Conservation (phyloP, 2,888 invertebrate genomes). For the Pemphredon lugubris region DNA sequence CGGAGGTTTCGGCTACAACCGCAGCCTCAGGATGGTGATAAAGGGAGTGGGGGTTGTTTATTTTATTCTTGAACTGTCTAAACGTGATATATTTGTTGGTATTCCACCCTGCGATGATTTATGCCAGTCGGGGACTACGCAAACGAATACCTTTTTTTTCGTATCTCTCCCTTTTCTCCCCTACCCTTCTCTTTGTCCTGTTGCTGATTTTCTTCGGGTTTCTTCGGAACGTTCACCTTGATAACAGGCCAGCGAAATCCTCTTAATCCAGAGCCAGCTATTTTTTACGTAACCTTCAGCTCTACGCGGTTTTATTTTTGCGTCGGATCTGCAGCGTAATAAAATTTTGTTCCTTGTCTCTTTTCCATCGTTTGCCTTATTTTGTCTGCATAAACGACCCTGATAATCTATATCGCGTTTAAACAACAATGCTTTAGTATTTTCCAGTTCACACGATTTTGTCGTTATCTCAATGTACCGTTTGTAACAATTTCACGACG, state of each 20-base stretch:
- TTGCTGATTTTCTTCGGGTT: neutral
- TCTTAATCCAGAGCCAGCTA: conserved; percentile 64
- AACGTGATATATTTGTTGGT: conserved; percentile 61
- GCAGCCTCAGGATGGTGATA: conserved; percentile 31
- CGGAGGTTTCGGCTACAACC: conserved; percentile 41
- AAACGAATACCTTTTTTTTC: conserved; percentile 35
- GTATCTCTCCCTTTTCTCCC: conserved; percentile 5
- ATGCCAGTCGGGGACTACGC: conserved; percentile 44
- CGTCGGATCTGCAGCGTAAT: too few relatives aligned
- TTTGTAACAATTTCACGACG: too few relatives aligned
- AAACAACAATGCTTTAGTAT: too few relatives aligned
- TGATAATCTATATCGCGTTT: too few relatives aligned
- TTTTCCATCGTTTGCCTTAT: neutral
- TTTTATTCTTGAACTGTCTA: conserved; percentile 62
- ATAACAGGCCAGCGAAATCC: conserved; percentile 63
- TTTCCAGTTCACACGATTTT: too few relatives aligned
- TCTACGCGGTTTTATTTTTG: conserved; percentile 51
- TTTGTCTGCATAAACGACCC: too few relatives aligned
- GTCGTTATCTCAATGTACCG: too few relatives aligned
- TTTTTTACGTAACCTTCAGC: conserved; percentile 62
- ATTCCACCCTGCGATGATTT: conserved; percentile 60
- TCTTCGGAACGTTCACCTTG: conserved; percentile 31
- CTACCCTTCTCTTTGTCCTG: neutral
- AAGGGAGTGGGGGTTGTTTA: conserved; percentile 42
- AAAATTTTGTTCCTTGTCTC: neutral